Evolutionary conservation across 2,113 vertebrate genomes (phyloP).

Genomic region (Nettapus auritus): DNA sequence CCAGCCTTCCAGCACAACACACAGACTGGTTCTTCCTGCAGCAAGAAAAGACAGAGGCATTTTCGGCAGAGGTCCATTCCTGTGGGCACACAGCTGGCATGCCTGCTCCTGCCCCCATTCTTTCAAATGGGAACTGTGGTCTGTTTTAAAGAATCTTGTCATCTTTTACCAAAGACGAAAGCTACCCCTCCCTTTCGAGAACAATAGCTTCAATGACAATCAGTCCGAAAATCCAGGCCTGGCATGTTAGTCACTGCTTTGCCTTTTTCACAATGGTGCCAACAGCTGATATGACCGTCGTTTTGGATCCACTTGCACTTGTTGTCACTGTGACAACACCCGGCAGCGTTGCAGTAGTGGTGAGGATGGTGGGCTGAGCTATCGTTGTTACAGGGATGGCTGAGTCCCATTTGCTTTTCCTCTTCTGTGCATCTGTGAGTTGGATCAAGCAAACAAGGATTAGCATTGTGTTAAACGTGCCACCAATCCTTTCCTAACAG

Average conservation of each 20-base stretch:
- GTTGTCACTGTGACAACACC: slow-evolving; percentile 96
- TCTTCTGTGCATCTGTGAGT: slow-evolving; percentile 92
- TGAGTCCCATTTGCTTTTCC: slow-evolving; percentile 99
- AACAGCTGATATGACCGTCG: slow-evolving; percentile 96
- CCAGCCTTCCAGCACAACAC: background rate
- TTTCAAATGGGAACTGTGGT: slow-evolving; percentile 7
- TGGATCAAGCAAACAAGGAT: background rate
- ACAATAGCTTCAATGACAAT: slow-evolving; percentile 1
- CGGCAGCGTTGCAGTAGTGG: slow-evolving; percentile 91
- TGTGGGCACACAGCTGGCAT: slow-evolving; percentile 30
- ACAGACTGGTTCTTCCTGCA: background rate
- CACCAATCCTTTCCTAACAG: background rate
- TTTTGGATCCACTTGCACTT: slow-evolving; percentile 96
- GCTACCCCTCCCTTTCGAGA: background rate
- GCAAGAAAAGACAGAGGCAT: slow-evolving; percentile 23
- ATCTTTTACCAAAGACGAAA: slow-evolving; percentile 37
- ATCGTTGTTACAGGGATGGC: slow-evolving; percentile 92
- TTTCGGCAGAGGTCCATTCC: slow-evolving; percentile 27
- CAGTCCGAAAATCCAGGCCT: slow-evolving; percentile 47
- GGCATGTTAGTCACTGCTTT: slow-evolving; percentile 87
- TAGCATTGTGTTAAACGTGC: background rate
- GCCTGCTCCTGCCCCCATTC: slow-evolving; percentile 17
- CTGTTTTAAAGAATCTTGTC: slow-evolving; percentile 38
- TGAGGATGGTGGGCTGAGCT: slow-evolving; percentile 93
- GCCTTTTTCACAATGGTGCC: slow-evolving; percentile 98